A percentile compares a stretch with the other conserved stretches of the same genome.
phyloP scores from a whole-genome alignment of 2,113 vertebrate genomes.

The Podiceps cristatus region DNA sequence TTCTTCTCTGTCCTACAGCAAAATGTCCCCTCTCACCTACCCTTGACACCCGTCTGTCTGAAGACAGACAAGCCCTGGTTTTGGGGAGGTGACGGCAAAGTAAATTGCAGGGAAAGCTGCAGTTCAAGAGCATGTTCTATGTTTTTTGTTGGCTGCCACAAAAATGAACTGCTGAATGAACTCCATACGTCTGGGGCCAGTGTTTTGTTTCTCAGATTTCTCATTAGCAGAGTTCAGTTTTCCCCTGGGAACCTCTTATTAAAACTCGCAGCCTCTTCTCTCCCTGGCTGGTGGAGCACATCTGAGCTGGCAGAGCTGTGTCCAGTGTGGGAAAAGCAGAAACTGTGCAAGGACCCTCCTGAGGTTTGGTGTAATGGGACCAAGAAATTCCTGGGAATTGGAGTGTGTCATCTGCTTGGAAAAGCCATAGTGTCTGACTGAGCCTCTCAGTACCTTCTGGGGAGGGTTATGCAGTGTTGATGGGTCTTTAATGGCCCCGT shows the following conservation, averaged over 20 bases:
- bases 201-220: background rate
- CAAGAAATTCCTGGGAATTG: background rate
- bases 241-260: conserved; percentile 13
- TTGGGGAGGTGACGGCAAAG: background rate
- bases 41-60: background rate
- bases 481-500: background rate
- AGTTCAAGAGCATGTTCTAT: background rate
- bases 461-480: background rate
- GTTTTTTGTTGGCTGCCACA: conserved; percentile 3
- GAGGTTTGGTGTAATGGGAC: background rate
- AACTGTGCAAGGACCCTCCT: background rate
- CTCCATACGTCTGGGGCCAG: background rate
- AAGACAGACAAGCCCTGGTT: background rate
- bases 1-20: background rate
- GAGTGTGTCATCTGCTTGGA: background rate
- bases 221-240: conserved; percentile 13
- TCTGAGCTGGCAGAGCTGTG: background rate
- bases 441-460: background rate
- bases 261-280: background rate
- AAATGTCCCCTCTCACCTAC: background rate
- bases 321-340: background rate
- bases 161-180: background rate
- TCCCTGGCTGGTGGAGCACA: background rate
- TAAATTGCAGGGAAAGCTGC: background rate
- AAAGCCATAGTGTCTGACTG: background rate